phyloP scores from a whole-genome alignment of 2,888 invertebrate species.

The Terebella lapidaria region DNA sequence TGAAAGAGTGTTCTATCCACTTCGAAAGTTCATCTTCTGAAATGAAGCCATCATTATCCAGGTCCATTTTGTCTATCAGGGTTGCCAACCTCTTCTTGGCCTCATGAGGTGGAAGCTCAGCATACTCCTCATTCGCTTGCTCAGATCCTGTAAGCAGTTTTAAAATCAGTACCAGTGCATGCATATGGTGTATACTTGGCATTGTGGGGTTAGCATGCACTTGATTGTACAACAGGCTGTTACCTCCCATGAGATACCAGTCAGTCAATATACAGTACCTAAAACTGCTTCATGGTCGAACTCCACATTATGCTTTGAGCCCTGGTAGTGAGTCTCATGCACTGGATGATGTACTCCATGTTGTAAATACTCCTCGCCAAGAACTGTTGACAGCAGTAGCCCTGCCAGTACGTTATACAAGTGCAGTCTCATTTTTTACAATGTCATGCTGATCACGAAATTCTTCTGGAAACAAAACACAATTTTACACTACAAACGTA shows the following conservation, averaged over 20 bases:
- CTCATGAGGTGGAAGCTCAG: not conserved
- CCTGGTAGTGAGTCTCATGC: not conserved
- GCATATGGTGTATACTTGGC: not conserved
- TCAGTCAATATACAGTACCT: not conserved
- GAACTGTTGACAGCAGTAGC: not conserved
- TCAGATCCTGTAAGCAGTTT: not conserved
- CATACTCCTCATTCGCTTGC: not conserved
- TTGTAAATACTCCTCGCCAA: not conserved
- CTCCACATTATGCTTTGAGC: not conserved
- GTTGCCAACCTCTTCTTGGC: not conserved
- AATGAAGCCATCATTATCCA: not conserved
- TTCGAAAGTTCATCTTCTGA: not conserved
- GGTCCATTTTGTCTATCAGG: not conserved
- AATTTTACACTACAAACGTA: too few species aligned
- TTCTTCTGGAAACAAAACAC: too few species aligned
- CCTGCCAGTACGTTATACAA: not conserved
- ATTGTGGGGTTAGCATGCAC: too few species aligned
- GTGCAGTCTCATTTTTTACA: too few species aligned
- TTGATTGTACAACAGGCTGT: too few species aligned
- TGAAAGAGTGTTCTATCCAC: not conserved
- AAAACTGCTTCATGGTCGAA: not conserved
- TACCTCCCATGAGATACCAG: too few species aligned
- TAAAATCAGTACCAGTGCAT: not conserved
- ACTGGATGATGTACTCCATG: not conserved
- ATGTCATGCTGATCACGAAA: too few species aligned